Evolutionary conservation across 2,797 vertebrate species (phyloP), one percentile per base, ranked within the genome.

Genomic region (Pseudocheirus occidentalis): DNA sequence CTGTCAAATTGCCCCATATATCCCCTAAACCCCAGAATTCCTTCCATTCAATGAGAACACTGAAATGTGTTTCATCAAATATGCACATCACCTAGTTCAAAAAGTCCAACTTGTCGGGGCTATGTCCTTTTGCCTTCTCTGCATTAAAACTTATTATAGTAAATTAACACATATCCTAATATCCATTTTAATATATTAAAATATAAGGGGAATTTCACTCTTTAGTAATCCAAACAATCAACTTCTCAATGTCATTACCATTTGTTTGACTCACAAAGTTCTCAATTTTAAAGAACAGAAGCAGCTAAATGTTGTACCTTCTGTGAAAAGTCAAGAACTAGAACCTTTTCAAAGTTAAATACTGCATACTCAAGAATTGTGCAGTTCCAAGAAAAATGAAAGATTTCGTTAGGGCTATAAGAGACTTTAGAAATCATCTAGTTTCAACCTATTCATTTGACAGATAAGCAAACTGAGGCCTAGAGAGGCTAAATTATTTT

Each of bases 291-390:
- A 96, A 96, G 66, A 53, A n/a, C 55, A 92, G 92, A 57, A 93
- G 27, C 28, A 92, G 90, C 91, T 96, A 96, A 96, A 94, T 59
- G 29, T 62, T 90, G 91, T 96, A 92, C 34, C 40, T 73, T 94
- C 52, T 95, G 52, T 52, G 66, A 94, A 95, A 81, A 53, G 12
- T 94, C 50, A 96, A 90, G 34, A 34, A 95, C 91, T 58, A 73
- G 66, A 73, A 73, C n/a, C 52, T 56, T 92, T 95, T 46, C 16
- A 94, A 50, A 34, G 21, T 97, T 97, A 91, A 92, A 66, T 13
- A 31, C 62, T 94, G 94, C 0, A 29, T 94, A 95, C 57, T 89
- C 29, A 93, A 92, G 34, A 16, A 2, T 40, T 73, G 18, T 46
- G 87, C 28, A 58, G 40, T 40, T 73, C 40, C 21, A 73, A 73